These are phyloP conservation scores for Mesembrinibis cayennensis DNA, from an alignment of 2,113 vertebrate species.

Conservation along the genomic window DNA sequence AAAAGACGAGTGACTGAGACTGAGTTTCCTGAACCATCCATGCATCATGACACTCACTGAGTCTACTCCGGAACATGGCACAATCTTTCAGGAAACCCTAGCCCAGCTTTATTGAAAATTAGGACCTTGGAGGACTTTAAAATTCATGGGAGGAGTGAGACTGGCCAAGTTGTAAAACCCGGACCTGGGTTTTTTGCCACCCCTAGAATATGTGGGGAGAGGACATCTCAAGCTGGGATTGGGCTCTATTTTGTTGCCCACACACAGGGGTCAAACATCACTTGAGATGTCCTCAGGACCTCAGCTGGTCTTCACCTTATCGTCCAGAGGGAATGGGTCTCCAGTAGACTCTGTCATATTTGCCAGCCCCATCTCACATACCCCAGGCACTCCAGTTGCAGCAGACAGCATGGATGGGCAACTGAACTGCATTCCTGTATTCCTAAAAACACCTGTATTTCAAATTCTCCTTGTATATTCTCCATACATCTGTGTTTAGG, in stretches of 20 bases:
- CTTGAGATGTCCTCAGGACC: neutral
- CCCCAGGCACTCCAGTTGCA: neutral
- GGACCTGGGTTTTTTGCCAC: neutral
- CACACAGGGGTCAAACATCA: neutral
- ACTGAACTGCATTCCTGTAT: accelerated
- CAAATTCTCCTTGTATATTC: neutral
- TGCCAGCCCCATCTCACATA: neutral
- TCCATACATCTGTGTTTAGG: neutral
- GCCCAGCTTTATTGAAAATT: neutral
- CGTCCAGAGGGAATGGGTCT: neutral
- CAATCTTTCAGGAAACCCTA: neutral
- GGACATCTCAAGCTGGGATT: neutral
- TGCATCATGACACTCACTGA: neutral
- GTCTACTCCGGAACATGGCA: neutral
- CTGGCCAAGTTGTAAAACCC: neutral
- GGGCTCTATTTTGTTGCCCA: neutral
- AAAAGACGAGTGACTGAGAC: neutral
- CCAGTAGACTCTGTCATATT: neutral
- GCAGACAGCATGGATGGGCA: neutral
- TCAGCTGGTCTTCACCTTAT: neutral
- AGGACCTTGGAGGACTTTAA: neutral
- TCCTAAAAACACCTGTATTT: accelerated
- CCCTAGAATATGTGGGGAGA: neutral
- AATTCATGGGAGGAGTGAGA: neutral
- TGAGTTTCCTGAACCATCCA: neutral